Base-by-base conservation (phyloP, 2,888 invertebrate genomes). In the Metopia argyrocephala region DNA sequence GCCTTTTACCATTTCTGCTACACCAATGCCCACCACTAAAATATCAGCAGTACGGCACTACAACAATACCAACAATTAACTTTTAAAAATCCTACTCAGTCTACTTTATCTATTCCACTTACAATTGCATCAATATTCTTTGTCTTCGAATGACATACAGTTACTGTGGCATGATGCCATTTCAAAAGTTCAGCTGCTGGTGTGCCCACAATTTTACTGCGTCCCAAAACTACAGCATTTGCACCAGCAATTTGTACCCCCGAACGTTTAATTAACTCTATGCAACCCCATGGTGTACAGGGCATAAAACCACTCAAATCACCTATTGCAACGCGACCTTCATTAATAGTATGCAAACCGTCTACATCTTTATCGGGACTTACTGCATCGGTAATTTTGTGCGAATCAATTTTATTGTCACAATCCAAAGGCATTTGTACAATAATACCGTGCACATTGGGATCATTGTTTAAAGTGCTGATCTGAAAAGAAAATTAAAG, bases 161-260 rank as follows among this genome's bases (percentile, higher is more conserved):
- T 99, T 3, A 98, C 98, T 0, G 99, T 99, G 1, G 98, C 98
- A 90, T 99, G 93, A 85, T 97, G 94, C 98, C 98, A 99, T 90
- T 97, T 96, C 46, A 99, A 93, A 31, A 99, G 92, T 90, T 98
- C 97, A 0, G 98, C 93, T 82, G 96, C 96, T 0, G 99, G 99
- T 0, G 98, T 96, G 54, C 99, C 99, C 1, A 99, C 98, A 87
- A 99, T 99, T 91, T 98, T 98, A 89, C 98, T 98, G 84, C 99
- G 93, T 0, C 99, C 99, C 50, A 99, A 90, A 20, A 99, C 98
- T 3, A 99, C 98, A 2, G 97, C 98, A 82, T 93, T 93, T 76
- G 95, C 94, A 4, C 98, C 98, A 50, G 93, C 93, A 66, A 98
- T 94, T 83, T 93, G 85, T 0, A 95, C 92, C 1, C 96, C 96